phyloP scores from a whole-genome alignment of 2,113 vertebrate genomes.

The Cairina moschata region DNA sequence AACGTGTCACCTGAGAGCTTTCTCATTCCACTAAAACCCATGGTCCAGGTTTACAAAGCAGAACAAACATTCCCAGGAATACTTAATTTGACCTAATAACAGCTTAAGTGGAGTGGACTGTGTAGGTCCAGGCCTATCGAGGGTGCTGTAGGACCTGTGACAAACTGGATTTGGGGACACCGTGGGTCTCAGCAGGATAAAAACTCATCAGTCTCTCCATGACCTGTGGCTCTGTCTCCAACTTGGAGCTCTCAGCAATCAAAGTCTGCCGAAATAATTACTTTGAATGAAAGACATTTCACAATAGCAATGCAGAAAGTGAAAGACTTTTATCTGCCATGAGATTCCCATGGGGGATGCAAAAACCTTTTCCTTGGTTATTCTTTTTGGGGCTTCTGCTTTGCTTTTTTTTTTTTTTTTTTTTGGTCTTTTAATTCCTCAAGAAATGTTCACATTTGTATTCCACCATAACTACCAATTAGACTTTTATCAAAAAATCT shows the following conservation, averaged over 20 bases:
- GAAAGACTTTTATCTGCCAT: not conserved
- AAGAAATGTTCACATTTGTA: not conserved
- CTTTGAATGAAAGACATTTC: not conserved
- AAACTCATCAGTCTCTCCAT: not conserved
- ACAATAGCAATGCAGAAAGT: not conserved
- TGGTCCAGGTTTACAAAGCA: not conserved
- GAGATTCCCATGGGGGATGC: not conserved
- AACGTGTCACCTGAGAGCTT: not conserved
- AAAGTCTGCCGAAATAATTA: not conserved
- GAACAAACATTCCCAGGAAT: not conserved
- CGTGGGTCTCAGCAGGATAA: not conserved
- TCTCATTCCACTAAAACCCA: not conserved
- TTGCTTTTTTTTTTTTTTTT: not conserved
- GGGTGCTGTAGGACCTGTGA: not conserved
- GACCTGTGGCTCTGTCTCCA: not conserved
- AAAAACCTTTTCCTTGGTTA: not conserved
- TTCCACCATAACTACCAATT: not conserved
- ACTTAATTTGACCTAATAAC: not conserved
- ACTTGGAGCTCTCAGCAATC: not conserved
- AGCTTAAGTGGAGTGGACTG: not conserved
- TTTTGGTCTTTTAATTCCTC: not conserved
- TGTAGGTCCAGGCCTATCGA: not conserved
- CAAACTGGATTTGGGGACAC: not conserved
- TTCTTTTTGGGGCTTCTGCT: not conserved
- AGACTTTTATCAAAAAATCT: not conserved